Evolutionary conservation across 2,113 vertebrate species (phyloP).

Genomic region (Apistogramma diplotaenia): DNA sequence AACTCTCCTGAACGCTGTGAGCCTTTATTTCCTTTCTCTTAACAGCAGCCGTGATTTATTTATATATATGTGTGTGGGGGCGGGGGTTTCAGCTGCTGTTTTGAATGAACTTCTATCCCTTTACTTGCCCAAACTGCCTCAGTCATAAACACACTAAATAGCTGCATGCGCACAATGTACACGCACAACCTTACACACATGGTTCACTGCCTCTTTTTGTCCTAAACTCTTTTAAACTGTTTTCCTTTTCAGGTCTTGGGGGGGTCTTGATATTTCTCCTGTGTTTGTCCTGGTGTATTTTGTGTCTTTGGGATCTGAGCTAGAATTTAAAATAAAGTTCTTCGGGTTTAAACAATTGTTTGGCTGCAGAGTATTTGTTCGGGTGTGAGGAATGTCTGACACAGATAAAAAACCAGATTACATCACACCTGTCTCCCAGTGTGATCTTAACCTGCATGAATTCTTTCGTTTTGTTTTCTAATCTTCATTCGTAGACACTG

Average conservation of each 20-base stretch:
- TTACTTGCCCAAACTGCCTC: not conserved
- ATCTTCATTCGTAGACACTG: not conserved
- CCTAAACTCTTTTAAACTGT: not conserved
- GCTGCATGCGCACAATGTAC: constrained; percentile 4
- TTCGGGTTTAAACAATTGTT: not conserved
- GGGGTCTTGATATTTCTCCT: not conserved
- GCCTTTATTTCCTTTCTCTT: not conserved
- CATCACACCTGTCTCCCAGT: not conserved
- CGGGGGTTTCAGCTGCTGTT: not conserved
- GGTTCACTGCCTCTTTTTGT: not conserved
- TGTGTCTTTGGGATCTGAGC: not conserved
- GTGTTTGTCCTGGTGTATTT: not conserved
- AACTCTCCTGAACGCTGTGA: not conserved
- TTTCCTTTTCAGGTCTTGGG: not conserved
- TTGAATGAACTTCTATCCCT: not conserved
- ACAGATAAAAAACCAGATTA: not conserved
- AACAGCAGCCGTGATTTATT: not conserved
- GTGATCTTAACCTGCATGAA: not conserved
- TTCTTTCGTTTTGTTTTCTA: not conserved
- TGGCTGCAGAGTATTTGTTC: not conserved
- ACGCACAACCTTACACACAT: not conserved
- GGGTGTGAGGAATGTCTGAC: not conserved
- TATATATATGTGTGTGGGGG: no score
- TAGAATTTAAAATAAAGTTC: not conserved
- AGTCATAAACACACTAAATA: not conserved